Conservation (phyloP, 1,140 invertebrate species). For the Bradynema listronoti region DNA sequence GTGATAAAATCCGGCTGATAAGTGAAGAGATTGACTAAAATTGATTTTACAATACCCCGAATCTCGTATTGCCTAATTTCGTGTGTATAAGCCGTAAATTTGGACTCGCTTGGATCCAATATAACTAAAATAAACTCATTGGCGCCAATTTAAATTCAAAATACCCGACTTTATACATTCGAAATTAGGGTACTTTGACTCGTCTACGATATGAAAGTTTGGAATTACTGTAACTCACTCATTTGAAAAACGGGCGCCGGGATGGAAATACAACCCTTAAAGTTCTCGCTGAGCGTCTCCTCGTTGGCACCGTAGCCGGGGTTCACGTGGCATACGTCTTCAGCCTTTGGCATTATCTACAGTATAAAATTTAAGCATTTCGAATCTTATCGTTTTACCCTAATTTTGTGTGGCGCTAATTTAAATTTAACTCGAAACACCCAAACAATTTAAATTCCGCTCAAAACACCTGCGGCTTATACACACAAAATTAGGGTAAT, state of each 20-base stretch:
- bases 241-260: slow-evolving; percentile 44
- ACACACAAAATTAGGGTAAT: too few species aligned
- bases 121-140: too few species aligned
- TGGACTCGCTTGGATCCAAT: too few species aligned
- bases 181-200: too few species aligned
- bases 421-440: too few species aligned
- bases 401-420: too few species aligned
- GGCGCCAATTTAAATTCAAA: too few species aligned
- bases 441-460: too few species aligned
- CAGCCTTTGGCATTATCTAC: slow-evolving; percentile 28
- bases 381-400: too few species aligned
- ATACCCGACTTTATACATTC: too few species aligned
- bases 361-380: neutral
- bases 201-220: neutral
- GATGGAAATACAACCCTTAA: slow-evolving; percentile 31
- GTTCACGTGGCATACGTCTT: slow-evolving; percentile 35
- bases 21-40: slow-evolving; percentile 28
- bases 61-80: neutral
- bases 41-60: neutral
- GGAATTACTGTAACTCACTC: slow-evolving; percentile 19
- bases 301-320: neutral
- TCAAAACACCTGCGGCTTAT: too few species aligned
- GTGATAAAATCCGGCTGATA: slow-evolving; percentile 42
- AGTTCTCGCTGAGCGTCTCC: slow-evolving; percentile 4
- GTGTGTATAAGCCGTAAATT: too few species aligned